Evolutionary conservation across 2,888 invertebrate genomes (phyloP), one percentile per base, ranked within the genome.

Genomic region (Piscicola geometra): DNA sequence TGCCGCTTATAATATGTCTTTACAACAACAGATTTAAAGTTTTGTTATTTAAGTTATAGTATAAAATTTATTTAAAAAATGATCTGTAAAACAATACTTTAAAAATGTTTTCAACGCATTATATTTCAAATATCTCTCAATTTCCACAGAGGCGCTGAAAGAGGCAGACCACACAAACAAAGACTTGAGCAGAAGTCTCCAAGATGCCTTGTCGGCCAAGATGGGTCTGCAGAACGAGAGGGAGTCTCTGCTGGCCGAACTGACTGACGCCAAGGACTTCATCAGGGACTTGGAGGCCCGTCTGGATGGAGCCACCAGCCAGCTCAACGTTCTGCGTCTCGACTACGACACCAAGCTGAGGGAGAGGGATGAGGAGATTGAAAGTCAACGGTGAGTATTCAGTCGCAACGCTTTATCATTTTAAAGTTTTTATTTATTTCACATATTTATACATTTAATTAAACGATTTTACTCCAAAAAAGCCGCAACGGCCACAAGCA

Each of bases 351-450:
- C 93, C 87, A 92, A 97, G 84, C 89, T 99, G 83, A 91, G 92
- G 81, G 96, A 97, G 89, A 98, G 98, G 90, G 98, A 98, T 82
- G 98, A 99, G 86, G 98, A 99, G 88, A 91, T 99, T 85, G 98
- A 99, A 88, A 89, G 90, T 82, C 93, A 97, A 86, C 94, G 96
- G 96, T 97, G 87, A 91, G 92, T 9, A 67, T 15, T 64, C n/a
- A n/a, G n/a, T n/a, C n/a, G n/a, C n/a, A n/a, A n/a, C n/a, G n/a
- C n/a, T n/a, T n/a, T n/a, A n/a, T n/a, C n/a, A n/a, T n/a, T n/a
- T n/a, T 9, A 64, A 28, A 64, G 25, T 28, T 28, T 15, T 64
- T 9, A 28, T 64, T 64, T 32, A 35, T 33, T 35, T 12, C 12
- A 25, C 5, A 32, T 32, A 28, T 12, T 69, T 25, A n/a, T 32